Evolutionary conservation across 2,113 vertebrate genomes (phyloP).

Genomic region (Forbesichthys papilliferus): DNA sequence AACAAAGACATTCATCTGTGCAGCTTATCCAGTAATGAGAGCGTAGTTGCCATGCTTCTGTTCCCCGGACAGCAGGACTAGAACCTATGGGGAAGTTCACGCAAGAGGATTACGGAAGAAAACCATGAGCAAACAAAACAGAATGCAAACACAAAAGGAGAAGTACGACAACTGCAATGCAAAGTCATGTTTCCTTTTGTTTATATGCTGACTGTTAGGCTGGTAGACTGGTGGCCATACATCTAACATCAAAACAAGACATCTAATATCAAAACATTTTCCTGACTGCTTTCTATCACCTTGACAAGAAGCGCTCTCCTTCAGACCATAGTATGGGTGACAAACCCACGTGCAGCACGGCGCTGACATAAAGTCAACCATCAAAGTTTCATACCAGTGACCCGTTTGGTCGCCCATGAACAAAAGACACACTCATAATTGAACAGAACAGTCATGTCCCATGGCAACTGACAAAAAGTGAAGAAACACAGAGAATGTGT

Average conservation of each 20-base stretch:
- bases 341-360: constrained; percentile 23
- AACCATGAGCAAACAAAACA: no score
- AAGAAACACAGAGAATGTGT: neutral
- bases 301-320: neutral
- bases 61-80: no score
- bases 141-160: no score
- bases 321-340: constrained; percentile 18
- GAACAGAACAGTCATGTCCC: constrained; percentile 52
- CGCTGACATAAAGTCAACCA: constrained; percentile 37
- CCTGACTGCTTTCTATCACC: no score
- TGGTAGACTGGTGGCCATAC: neutral
- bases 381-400: constrained; percentile 58
- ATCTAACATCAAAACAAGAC: neutral
- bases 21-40: no score
- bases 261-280: neutral
- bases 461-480: constrained; percentile 52
- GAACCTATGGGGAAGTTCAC: no score
- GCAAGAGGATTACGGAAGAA: no score
- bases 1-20: no score
- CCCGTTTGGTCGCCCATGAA: constrained; percentile 54
- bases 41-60: no score
- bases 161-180: neutral
- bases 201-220: constrained; percentile 19
- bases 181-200: constrained; percentile 17
- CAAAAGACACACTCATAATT: constrained; percentile 59